phyloP scores from a whole-genome alignment of 2,113 vertebrate genomes.

The Gavialis gangeticus region DNA sequence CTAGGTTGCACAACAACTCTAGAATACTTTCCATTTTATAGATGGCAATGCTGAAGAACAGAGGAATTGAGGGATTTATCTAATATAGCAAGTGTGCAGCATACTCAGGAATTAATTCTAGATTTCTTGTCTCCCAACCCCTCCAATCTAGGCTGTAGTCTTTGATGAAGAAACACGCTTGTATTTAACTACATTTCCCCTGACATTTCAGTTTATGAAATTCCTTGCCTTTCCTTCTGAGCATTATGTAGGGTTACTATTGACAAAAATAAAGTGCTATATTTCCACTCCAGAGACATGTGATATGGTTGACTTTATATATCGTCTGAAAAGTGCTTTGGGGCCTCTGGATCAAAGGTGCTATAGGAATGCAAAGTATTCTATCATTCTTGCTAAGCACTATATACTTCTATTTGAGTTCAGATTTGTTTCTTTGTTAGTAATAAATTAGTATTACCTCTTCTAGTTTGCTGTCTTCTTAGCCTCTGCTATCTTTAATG shows the following conservation, averaged over 20 bases:
- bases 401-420: slow-evolving; percentile 61
- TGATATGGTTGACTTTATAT: not conserved
- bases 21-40: not conserved
- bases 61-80: not conserved
- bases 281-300: not conserved
- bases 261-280: not conserved
- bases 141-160: not conserved
- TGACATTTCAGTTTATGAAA: not conserved
- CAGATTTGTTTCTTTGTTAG: slow-evolving; percentile 76
- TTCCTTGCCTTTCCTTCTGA: not conserved
- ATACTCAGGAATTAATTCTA: not conserved
- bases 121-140: not conserved
- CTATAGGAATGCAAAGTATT: slow-evolving; percentile 61
- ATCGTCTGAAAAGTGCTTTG: not conserved
- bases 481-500: slow-evolving; percentile 79
- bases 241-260: not conserved
- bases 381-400: slow-evolving; percentile 70
- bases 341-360: slow-evolving; percentile 35
- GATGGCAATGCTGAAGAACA: not conserved
- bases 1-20: not conserved
- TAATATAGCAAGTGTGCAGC: not conserved
- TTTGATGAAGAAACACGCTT: not conserved
- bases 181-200: not conserved
- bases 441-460: slow-evolving; percentile 80
- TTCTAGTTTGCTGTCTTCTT: slow-evolving; percentile 69